Evolutionary conservation across 2,888 invertebrate species (phyloP), one percentile per base, ranked within the genome.

Genomic region (Drosophila robusta): DNA sequence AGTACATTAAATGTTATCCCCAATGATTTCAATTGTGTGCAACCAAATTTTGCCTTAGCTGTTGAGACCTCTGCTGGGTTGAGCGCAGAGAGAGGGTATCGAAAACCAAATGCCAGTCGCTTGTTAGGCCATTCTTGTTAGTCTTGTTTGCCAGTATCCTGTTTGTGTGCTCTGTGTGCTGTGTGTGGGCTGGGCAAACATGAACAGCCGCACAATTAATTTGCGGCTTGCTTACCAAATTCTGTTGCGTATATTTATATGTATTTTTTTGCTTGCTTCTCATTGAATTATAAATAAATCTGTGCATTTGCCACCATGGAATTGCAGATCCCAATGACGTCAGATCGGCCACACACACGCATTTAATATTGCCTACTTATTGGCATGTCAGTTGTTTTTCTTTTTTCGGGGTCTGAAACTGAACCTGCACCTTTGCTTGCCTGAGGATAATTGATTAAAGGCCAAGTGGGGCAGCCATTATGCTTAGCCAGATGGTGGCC

Each of bases 261-360:
- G 1, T 29, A 29, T 65, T 39, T 51, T 56, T 52, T 39, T 45
- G 26, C 1, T 36, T 29, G 4, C n/a, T 46, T 63, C 57, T 39
- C 38, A 52, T 44, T 80, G 77, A 68, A 72, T 87, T 81, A 87
- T 78, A 78, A 75, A 87, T 82, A 84, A 81, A 87, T 84, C 78
- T 73, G 57, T 64, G 78, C 67, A 87, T 75, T 83, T 64, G 66
- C 70, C 76, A 50, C 58, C 22, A 61, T 70, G 78, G 73, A 62
- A 77, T 73, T 67, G 55, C 72, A 81, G 57, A 56, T 61, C 67
- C 64, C 60, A 61, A 60, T 86, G 80, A 83, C 80, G 81, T 80
- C 84, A 87, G 56, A 52, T 29, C 9, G 9, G 8, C 8, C 51
- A 41, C 58, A 14, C 32, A 45, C 57, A 44, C 56, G 29, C 42